A percentile compares a stretch with the other conserved stretches of the same genome.
These are phyloP conservation scores for Drosophila helvetica DNA, from an alignment of 2,888 invertebrate genomes.

Conservation along the genomic window DNA sequence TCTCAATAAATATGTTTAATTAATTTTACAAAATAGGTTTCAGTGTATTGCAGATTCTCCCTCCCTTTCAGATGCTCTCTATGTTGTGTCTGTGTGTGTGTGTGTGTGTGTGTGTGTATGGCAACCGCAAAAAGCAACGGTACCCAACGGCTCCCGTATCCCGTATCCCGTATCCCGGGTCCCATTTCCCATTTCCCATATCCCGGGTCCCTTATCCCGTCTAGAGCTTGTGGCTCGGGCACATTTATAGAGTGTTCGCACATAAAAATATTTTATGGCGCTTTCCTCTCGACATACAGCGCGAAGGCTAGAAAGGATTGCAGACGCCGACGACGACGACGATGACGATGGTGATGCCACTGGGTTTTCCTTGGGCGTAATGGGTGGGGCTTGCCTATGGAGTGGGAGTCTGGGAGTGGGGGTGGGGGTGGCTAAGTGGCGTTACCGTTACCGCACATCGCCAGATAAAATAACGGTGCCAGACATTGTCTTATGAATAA, in stretches of 20 bases:
- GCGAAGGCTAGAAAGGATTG: slow-evolving; percentile 70
- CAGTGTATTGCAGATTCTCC: neutral
- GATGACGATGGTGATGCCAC: slow-evolving; percentile 9
- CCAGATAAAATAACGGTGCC: slow-evolving; percentile 84
- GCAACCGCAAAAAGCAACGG: slow-evolving; percentile 58
- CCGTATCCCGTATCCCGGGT: too few relatives aligned
- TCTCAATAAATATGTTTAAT: too few relatives aligned
- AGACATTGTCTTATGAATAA: slow-evolving; percentile 85
- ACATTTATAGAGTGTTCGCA: slow-evolving; percentile 79
- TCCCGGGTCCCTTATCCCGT: neutral
- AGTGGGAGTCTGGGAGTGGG: slow-evolving; percentile 14
- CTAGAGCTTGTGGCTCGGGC: slow-evolving; percentile 17
- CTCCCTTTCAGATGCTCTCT: too few relatives aligned
- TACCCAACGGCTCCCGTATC: slow-evolving; percentile 7
- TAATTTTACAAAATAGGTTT: neutral
- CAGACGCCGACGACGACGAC: slow-evolving; percentile 54
- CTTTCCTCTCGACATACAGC: slow-evolving; percentile 50
- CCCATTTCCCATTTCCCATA: neutral
- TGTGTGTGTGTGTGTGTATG: slow-evolving; percentile 19
- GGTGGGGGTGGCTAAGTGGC: slow-evolving; percentile 71
- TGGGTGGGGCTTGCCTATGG: slow-evolving; percentile 2
- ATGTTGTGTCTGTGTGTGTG: slow-evolving; percentile 3
- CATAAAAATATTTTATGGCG: slow-evolving; percentile 82
- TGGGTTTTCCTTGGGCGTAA: slow-evolving; percentile 19
- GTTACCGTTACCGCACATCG: slow-evolving; percentile 82